Evolutionary conservation across 2,797 vertebrate species (phyloP).

Genomic region (Carduelis carduelis): DNA sequence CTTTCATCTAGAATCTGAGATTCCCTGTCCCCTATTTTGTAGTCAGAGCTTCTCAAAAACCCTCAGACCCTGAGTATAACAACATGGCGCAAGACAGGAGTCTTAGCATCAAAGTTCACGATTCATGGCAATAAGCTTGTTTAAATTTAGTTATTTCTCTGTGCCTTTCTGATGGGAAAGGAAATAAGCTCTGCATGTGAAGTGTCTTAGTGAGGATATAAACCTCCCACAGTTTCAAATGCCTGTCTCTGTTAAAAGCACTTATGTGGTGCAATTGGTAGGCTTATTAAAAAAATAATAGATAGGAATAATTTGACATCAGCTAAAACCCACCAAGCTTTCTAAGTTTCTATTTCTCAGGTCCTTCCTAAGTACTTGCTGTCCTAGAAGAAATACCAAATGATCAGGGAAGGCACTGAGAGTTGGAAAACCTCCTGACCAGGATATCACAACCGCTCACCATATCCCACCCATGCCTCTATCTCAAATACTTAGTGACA

Average conservation of each 20-base stretch:
- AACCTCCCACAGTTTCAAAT: background rate
- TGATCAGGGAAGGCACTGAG: background rate
- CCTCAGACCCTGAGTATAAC: background rate
- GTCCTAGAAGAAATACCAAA: background rate
- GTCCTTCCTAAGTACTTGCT: background rate
- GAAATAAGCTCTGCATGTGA: background rate
- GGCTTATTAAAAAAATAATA: background rate
- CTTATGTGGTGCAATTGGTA: background rate
- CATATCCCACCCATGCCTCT: background rate
- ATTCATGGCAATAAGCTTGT: background rate
- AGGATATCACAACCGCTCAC: background rate
- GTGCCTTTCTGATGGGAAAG: background rate
- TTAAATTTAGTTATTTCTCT: background rate
- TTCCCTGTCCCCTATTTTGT: background rate
- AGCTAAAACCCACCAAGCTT: background rate
- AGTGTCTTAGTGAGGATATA: background rate
- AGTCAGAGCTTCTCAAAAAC: background rate
- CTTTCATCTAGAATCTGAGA: background rate
- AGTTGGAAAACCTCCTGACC: background rate
- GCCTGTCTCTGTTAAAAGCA: background rate
- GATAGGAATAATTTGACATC: background rate
- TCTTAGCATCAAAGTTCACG: background rate
- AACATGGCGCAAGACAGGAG: background rate
- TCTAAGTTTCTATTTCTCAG: background rate
- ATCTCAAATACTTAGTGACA: background rate